Percentiles rank a stretch among this genome's conserved stretches.
Conservation (phyloP, 2,888 invertebrate species). For the Ferrisia virgata region DNA sequence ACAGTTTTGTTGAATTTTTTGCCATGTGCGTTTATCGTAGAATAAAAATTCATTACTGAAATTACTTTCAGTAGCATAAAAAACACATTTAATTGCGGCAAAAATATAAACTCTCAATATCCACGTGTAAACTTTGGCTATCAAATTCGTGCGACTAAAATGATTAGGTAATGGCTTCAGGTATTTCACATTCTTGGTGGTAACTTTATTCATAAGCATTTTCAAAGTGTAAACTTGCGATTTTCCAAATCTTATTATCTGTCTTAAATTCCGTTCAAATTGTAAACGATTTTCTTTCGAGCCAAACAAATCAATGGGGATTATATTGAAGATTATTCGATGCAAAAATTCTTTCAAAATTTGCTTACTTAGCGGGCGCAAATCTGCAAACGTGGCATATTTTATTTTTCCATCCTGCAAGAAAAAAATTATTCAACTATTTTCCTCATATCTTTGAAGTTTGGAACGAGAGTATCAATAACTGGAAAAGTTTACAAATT, state of each 20-base stretch:
- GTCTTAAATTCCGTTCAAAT: constrained; percentile 25
- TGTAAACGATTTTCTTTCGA: neutral
- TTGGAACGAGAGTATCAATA: neutral
- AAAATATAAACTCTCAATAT: constrained; percentile 35
- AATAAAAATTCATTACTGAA: constrained; percentile 7
- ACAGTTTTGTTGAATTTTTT: constrained; percentile 24
- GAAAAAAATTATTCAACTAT: neutral
- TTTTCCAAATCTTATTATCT: constrained; percentile 8
- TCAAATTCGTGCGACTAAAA: constrained; percentile 13
- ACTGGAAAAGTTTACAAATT: neutral
- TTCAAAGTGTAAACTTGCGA: constrained; percentile 29
- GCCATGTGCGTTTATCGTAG: constrained; percentile 24
- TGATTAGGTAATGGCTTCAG: neutral
- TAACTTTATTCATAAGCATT: constrained; percentile 1
- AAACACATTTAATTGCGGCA: constrained; percentile 27
- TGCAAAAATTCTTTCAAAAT: constrained; percentile 31
- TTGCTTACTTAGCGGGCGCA: neutral
- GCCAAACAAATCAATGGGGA: constrained; percentile 27
- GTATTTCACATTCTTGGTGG: neutral
- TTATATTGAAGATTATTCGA: constrained; percentile 10
- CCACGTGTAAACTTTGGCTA: constrained; percentile 38
- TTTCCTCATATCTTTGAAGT: neutral
- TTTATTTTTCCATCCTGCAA: neutral
- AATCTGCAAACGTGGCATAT: neutral
- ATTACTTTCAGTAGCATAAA: constrained; percentile 35